These are phyloP conservation scores for Gisinianus flammeolus DNA, from an alignment of 2,888 invertebrate species.

Conservation along the genomic window DNA sequence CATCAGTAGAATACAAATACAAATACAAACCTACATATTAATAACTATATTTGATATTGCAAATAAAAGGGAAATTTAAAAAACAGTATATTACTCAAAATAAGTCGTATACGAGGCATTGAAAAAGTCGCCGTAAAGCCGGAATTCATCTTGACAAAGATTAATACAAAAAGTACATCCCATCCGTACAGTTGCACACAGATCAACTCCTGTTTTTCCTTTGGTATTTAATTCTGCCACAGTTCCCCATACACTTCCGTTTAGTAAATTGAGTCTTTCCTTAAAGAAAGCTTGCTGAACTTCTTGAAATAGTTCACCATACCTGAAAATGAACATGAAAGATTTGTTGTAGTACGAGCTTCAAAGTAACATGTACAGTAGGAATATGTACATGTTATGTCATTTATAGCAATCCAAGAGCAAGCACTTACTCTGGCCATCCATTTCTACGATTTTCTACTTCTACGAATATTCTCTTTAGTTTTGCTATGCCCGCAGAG, in stretches of 20 bases:
- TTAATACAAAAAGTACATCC: slow-evolving; percentile 90
- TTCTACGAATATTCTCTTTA: slow-evolving; percentile 79
- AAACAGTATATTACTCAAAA: slow-evolving; percentile 54
- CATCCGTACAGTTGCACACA: slow-evolving; percentile 82
- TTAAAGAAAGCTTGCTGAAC: slow-evolving; percentile 82
- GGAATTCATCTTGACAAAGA: slow-evolving; percentile 92
- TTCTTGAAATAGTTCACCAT: slow-evolving; percentile 75
- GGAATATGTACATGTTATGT: background rate
- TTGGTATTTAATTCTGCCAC: slow-evolving; percentile 71
- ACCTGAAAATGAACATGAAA: slow-evolving; percentile 63
- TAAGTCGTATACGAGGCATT: slow-evolving; percentile 61
- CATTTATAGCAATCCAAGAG: background rate
- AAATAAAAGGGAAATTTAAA: too few relatives aligned
- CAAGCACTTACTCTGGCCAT: slow-evolving; percentile 72
- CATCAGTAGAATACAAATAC: background rate
- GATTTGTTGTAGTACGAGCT: too few relatives aligned
- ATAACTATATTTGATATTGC: background rate
- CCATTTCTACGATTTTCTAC: slow-evolving; percentile 78
- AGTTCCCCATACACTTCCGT: slow-evolving; percentile 73
- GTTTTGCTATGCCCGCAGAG: slow-evolving; percentile 85
- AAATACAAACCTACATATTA: background rate
- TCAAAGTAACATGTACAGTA: background rate
- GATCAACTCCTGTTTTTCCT: slow-evolving; percentile 70
- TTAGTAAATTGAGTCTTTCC: slow-evolving; percentile 73
- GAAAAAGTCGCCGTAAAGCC: slow-evolving; percentile 91